Evolutionary conservation across 2,113 vertebrate genomes (phyloP).

Genomic region (Triplophysa rosa): DNA sequence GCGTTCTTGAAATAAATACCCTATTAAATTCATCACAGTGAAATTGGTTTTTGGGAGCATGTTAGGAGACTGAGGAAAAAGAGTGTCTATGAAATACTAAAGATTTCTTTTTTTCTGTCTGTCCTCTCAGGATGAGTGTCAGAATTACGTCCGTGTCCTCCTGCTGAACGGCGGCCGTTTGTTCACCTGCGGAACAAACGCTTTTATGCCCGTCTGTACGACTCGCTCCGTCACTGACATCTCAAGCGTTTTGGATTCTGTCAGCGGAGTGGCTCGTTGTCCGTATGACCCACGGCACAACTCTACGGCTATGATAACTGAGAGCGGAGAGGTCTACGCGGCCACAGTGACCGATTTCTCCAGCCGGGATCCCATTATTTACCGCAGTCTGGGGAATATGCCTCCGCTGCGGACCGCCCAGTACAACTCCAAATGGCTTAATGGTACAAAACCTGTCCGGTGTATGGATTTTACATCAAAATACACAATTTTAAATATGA

Average conservation of each 20-base stretch:
- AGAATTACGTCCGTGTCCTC: constrained; percentile 93
- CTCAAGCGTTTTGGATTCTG: constrained; percentile 83
- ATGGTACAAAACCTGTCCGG: constrained; percentile 72
- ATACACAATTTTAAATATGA: no score
- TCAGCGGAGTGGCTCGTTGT: constrained; percentile 93
- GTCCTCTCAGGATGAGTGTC: constrained; percentile 86
- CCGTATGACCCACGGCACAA: constrained; percentile 96
- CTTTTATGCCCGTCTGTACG: constrained; percentile 88
- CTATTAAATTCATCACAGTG: not conserved
- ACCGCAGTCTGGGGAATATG: constrained; percentile 87
- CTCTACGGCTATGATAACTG: constrained; percentile 89
- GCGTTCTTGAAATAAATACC: not conserved
- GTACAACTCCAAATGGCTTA: constrained; percentile 98
- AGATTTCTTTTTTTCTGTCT: not conserved
- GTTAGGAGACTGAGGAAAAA: no score
- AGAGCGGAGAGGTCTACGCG: constrained; percentile 90
- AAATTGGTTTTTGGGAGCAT: not conserved
- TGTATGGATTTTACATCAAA: no score
- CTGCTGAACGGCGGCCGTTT: constrained; percentile 81
- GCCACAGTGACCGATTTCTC: constrained; percentile 96
- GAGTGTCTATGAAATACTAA: no score
- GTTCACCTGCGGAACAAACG: constrained; percentile 92
- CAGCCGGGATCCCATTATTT: constrained; percentile 91
- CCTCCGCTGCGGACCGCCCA: constrained; percentile 91
- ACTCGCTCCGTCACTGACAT: constrained; percentile 86